These are phyloP conservation scores for Rhincodon typus DNA, from an alignment of 2,797 vertebrate genomes.

Conservation along the genomic window DNA sequence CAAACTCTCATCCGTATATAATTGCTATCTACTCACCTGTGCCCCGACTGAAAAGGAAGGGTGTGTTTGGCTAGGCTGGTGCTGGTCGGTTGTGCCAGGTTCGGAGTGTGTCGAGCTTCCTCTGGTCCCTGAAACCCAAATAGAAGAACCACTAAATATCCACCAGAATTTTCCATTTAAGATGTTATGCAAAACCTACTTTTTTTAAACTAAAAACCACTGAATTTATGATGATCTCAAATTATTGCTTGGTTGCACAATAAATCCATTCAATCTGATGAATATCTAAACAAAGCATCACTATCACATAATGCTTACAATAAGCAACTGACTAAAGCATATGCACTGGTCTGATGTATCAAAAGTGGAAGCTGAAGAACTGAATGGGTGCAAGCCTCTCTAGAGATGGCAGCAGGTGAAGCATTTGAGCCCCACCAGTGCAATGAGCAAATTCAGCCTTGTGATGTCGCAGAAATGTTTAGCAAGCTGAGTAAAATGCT, in stretches of 20 bases:
- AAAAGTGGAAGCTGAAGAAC: slow-evolving; percentile 57
- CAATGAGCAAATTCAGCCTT: background rate
- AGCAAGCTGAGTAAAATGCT: background rate
- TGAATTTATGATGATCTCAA: slow-evolving; percentile 70
- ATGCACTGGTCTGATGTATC: slow-evolving; percentile 60
- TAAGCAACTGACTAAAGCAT: slow-evolving; percentile 59
- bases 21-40: slow-evolving; percentile 69
- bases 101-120: slow-evolving; percentile 77
- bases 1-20: background rate
- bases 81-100: slow-evolving; percentile 75
- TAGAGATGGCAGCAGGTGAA: background rate
- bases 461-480: background rate
- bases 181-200: slow-evolving; percentile 54
- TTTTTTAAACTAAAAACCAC: slow-evolving; percentile 58
- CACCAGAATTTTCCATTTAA: slow-evolving; percentile 49
- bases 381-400: background rate
- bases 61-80: slow-evolving; percentile 77
- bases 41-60: slow-evolving; percentile 80
- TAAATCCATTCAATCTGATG: slow-evolving; percentile 63
- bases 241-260: slow-evolving; percentile 62
- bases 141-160: slow-evolving; percentile 54
- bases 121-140: slow-evolving; percentile 73
- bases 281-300: slow-evolving; percentile 56
- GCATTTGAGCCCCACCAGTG: background rate
- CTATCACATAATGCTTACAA: slow-evolving; percentile 36